phyloP scores from a whole-genome alignment of 2,113 vertebrate genomes.

The Crypturellus undulatus region DNA sequence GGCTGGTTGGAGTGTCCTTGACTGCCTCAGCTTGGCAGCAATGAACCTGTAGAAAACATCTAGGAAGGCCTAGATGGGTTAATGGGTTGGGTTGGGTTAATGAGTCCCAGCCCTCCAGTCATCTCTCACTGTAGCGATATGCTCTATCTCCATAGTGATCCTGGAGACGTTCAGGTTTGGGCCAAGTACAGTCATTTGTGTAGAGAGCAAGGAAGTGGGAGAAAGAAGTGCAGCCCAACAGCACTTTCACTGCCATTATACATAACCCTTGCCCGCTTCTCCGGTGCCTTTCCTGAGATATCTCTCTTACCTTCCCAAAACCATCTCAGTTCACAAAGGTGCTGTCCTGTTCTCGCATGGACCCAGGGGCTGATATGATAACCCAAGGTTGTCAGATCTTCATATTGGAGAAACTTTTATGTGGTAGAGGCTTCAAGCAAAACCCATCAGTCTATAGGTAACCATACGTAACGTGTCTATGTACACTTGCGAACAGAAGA shows the following conservation, averaged over 20 bases:
- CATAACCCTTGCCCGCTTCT: rapidly evolving
- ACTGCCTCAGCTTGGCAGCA: not conserved
- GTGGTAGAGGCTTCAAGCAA: not conserved
- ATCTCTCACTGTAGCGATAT: not conserved
- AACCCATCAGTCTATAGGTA: not conserved
- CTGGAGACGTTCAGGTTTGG: not conserved
- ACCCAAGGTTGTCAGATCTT: too few relatives aligned
- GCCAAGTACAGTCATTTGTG: not conserved
- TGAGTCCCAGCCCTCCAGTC: not conserved
- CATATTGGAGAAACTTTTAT: not conserved
- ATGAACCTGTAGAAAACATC: not conserved
- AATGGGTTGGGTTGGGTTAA: too few relatives aligned
- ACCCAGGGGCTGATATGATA: not conserved
- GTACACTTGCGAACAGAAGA: not conserved
- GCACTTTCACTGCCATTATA: not conserved
- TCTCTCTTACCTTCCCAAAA: not conserved
- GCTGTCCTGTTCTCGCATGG: not conserved
- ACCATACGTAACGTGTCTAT: not conserved
- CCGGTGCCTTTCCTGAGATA: not conserved
- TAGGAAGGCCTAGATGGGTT: not conserved
- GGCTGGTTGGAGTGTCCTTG: not conserved
- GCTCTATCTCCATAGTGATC: not conserved
- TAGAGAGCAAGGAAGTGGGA: rapidly evolving
- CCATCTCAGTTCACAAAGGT: not conserved
- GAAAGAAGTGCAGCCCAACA: not conserved